Evolutionary conservation across 2,113 vertebrate genomes (phyloP).

Genomic region (Eptesicus fuscus): DNA sequence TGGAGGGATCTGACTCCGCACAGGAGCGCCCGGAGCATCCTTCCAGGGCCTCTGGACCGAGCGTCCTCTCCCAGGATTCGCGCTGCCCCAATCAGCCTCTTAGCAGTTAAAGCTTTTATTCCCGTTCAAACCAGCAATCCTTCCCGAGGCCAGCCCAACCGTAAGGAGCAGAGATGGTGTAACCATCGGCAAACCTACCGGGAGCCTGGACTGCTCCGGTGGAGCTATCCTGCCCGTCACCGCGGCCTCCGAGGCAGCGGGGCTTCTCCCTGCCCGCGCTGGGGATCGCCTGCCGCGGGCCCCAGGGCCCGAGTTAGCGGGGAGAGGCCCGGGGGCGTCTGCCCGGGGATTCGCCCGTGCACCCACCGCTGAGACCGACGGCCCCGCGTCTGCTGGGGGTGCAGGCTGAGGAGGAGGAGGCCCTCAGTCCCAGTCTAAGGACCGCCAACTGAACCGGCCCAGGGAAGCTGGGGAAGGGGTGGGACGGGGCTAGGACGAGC

Average conservation of each 20-base stretch:
- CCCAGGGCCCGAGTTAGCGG: background rate
- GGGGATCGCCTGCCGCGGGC: background rate
- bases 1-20: background rate
- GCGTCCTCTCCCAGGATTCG: background rate
- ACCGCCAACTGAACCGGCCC: background rate
- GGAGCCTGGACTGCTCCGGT: background rate
- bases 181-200: background rate
- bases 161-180: background rate
- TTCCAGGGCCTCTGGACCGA: background rate
- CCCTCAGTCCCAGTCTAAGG: too few relatives aligned
- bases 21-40: background rate
- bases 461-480: background rate
- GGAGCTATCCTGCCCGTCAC: background rate
- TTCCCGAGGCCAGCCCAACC: background rate
- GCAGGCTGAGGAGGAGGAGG: background rate
- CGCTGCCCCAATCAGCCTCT: background rate
- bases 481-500: background rate
- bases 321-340: rapidly evolving
- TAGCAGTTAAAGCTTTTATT: background rate
- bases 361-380: background rate
- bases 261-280: background rate
- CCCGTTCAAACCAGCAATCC: background rate
- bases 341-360: rapidly evolving
- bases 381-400: rapidly evolving
- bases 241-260: background rate